phyloP scores from a whole-genome alignment of 2,888 invertebrate genomes.

The Drosophila recens region DNA sequence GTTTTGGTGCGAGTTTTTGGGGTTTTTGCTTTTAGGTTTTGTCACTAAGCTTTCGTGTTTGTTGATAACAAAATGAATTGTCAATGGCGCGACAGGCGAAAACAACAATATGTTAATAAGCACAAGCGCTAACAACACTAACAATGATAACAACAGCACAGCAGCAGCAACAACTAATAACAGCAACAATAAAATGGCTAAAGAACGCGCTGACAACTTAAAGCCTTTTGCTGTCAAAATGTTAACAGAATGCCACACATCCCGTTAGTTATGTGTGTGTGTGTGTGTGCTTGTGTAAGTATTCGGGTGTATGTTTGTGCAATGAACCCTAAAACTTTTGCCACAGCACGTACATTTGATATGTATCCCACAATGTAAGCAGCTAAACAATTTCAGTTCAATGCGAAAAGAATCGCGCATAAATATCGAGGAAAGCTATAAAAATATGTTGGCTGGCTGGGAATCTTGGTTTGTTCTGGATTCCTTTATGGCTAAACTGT shows the following conservation, averaged over 20 bases:
- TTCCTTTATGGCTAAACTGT: conserved; percentile 62
- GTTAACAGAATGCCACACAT: conserved; percentile 23
- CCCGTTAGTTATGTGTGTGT: background rate
- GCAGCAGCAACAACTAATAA: conserved; percentile 11
- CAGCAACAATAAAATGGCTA: conserved; percentile 52
- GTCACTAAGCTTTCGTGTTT: conserved; percentile 53
- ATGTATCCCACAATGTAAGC: conserved; percentile 34
- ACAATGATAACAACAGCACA: conserved; percentile 18
- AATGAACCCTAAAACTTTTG: conserved; percentile 67
- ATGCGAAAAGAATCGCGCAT: conserved; percentile 72
- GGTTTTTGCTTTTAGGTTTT: conserved; percentile 45
- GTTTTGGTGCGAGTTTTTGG: conserved; percentile 25
- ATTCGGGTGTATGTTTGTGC: conserved; percentile 29
- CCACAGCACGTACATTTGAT: conserved; percentile 65
- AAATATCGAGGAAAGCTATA: conserved; percentile 62
- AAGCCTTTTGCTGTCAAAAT: conserved; percentile 75
- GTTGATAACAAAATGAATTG: conserved; percentile 72
- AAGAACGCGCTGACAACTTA: conserved; percentile 77
- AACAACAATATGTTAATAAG: conserved; percentile 72
- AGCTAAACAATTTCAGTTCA: conserved; percentile 68
- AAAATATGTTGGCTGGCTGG: conserved; percentile 62
- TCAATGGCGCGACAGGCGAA: conserved; percentile 69
- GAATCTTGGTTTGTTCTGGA: conserved; percentile 23
- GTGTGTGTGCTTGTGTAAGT: conserved; percentile 1
- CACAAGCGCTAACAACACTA: conserved; percentile 41